These are phyloP conservation scores for Achroia grisella DNA, from an alignment of 1,140 invertebrate species.

Conservation along the genomic window DNA sequence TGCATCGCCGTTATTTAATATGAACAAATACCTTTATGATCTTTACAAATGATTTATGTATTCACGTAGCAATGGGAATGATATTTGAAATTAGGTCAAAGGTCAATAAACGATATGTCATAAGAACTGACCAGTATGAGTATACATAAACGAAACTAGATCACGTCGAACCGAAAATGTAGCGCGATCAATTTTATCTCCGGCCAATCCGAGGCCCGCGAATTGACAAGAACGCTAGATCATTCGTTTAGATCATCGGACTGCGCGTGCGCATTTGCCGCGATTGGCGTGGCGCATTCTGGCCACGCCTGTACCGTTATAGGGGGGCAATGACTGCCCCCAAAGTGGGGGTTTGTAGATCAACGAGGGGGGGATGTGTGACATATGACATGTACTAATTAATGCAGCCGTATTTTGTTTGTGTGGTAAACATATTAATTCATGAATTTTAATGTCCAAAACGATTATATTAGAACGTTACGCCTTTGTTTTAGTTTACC, in stretches of 20 bases:
- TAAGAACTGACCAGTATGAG: constrained; percentile 13
- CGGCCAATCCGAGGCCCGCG: constrained; percentile 56
- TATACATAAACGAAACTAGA: constrained; percentile 37
- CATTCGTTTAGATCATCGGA: constrained; percentile 55
- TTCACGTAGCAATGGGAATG: not conserved
- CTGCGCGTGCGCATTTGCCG: constrained; percentile 34
- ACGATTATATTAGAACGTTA: not conserved
- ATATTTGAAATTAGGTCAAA: constrained; percentile 37
- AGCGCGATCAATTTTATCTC: constrained; percentile 37
- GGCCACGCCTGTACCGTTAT: constrained; percentile 68
- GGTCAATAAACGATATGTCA: constrained; percentile 22
- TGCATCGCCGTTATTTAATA: constrained; percentile 24
- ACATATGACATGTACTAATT: constrained; percentile 61
- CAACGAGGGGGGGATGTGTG: constrained; percentile 47
- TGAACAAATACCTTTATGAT: not conserved
- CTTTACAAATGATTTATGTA: not conserved
- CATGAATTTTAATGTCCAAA: not conserved
- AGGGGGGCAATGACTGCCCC: constrained; percentile 54
- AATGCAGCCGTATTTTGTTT: constrained; percentile 19
- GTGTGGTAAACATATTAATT: not conserved
- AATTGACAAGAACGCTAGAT: constrained; percentile 66
- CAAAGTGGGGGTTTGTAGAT: constrained; percentile 59
- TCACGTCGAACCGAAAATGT: constrained; percentile 38
- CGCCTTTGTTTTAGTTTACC: too few relatives aligned
- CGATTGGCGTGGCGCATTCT: constrained; percentile 51